Evolutionary conservation across 2,888 invertebrate species (phyloP).

Genomic region (Prosopocoilus inquinatus): DNA sequence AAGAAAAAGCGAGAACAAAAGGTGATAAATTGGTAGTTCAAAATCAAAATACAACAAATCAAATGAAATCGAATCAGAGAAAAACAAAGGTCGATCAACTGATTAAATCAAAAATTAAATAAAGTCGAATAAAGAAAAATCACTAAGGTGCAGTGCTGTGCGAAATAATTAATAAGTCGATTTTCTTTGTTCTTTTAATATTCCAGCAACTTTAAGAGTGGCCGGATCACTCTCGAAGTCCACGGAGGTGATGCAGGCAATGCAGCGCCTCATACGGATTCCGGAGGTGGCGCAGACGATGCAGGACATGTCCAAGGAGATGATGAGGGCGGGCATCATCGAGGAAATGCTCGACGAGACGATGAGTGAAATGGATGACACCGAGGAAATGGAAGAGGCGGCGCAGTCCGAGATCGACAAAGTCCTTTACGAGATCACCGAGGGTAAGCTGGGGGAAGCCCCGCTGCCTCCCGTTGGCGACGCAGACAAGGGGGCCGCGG

Average conservation of each 20-base stretch:
- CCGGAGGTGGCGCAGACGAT: slow-evolving; percentile 95
- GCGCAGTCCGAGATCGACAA: slow-evolving; percentile 76
- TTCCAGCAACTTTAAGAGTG: slow-evolving; percentile 84
- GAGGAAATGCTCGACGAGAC: slow-evolving; percentile 99
- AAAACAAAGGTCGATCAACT: too few species aligned
- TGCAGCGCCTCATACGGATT: slow-evolving; percentile 87
- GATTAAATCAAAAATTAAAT: too few species aligned
- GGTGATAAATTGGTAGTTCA: too few species aligned
- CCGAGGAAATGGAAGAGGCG: slow-evolving; percentile 94
- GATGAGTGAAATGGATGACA: slow-evolving; percentile 88
- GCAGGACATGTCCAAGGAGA: slow-evolving; percentile 97
- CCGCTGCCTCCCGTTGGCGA: slow-evolving; percentile 74
- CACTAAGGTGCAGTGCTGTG: too few species aligned
- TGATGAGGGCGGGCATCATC: slow-evolving; percentile 98
- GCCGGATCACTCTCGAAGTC: slow-evolving; percentile 93
- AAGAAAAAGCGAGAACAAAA: too few species aligned
- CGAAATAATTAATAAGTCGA: too few species aligned
- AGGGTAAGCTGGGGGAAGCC: slow-evolving; percentile 89
- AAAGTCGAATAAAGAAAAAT: too few species aligned
- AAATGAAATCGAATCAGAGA: too few species aligned
- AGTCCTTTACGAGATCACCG: slow-evolving; percentile 83
- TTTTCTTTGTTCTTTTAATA: background rate
- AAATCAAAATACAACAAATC: too few species aligned
- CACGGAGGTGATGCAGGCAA: slow-evolving; percentile 97
- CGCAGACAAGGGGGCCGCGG: slow-evolving; percentile 53